Conservation (phyloP, 2,888 invertebrate species). For the Aspidiotus rigidus region DNA sequence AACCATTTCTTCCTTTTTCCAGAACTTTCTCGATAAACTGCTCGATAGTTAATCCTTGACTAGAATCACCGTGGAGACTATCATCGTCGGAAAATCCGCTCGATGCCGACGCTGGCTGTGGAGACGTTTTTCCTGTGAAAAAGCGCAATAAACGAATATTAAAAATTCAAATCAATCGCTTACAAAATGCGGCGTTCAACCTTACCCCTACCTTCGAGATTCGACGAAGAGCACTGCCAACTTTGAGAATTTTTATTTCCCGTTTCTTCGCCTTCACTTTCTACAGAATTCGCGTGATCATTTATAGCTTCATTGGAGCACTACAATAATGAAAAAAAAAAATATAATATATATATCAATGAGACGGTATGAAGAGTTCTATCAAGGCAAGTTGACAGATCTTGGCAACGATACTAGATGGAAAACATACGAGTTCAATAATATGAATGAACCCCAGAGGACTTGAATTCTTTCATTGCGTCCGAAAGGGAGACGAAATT, state of each 20-base stretch:
- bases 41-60: conserved; percentile 56
- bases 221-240: conserved; percentile 30
- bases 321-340: no score
- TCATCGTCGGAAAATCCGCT: conserved; percentile 87
- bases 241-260: conserved; percentile 31
- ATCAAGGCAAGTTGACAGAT: no score
- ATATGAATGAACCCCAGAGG: no score
- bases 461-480: no score
- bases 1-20: conserved; percentile 66
- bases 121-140: conserved; percentile 38
- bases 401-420: no score
- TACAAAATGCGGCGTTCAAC: neutral
- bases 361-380: no score
- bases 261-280: conserved; percentile 32
- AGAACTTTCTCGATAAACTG: conserved; percentile 69
- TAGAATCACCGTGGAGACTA: conserved; percentile 60
- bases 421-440: no score
- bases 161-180: neutral
- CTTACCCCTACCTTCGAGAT: conserved; percentile 22
- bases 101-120: conserved; percentile 54
- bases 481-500: no score
- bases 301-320: neutral
- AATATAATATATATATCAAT: no score
- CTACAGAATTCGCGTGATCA: conserved; percentile 28
- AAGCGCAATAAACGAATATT: neutral